These are phyloP conservation scores for Celastrina argiolus DNA, from an alignment of 2,888 invertebrate species.

Conservation along the genomic window DNA sequence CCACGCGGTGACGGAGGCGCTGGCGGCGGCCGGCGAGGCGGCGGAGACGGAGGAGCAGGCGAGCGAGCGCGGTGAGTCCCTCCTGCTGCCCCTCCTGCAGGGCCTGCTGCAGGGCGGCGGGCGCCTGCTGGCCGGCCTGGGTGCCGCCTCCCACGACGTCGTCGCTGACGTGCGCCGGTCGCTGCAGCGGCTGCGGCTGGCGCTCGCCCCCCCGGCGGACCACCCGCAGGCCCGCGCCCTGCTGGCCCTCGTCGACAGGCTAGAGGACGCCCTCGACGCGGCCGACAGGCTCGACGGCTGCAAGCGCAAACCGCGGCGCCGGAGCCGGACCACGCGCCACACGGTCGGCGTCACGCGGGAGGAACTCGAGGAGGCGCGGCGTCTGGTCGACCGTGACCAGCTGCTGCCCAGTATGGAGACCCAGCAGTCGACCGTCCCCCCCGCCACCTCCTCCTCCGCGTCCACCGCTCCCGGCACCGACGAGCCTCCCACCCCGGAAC, in stretches of 20 bases:
- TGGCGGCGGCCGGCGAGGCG: slow-evolving; percentile 58
- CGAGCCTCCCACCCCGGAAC: slow-evolving; percentile 52
- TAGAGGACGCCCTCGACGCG: slow-evolving; percentile 78
- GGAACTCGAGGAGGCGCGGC: slow-evolving; percentile 87
- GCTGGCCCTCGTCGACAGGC: slow-evolving; percentile 82
- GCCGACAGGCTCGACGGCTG: slow-evolving; percentile 62
- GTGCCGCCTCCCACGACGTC: slow-evolving; percentile 78
- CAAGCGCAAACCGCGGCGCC: slow-evolving; percentile 69
- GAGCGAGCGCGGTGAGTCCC: slow-evolving; percentile 84
- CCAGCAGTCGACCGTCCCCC: slow-evolving; percentile 28
- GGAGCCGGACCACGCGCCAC: slow-evolving; percentile 83
- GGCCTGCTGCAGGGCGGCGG: slow-evolving; percentile 78
- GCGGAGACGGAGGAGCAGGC: slow-evolving; percentile 41
- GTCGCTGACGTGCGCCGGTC: slow-evolving; percentile 88
- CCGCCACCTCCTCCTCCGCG: slow-evolving; percentile 51
- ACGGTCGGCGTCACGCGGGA: slow-evolving; percentile 90
- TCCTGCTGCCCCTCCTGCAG: slow-evolving; percentile 83
- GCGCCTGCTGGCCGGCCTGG: slow-evolving; percentile 61
- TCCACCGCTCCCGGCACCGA: slow-evolving; percentile 48
- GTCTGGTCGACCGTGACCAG: slow-evolving; percentile 80
- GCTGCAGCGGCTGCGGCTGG: slow-evolving; percentile 84
- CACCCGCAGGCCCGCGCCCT: slow-evolving; percentile 79
- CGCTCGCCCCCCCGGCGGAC: slow-evolving; percentile 78
- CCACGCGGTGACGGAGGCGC: slow-evolving; percentile 66
- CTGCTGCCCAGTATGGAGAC: slow-evolving; percentile 41